Percentiles rank a stretch among this genome's conserved stretches.
Evolutionary conservation across 2,113 vertebrate genomes (phyloP).

Genomic region (Hystrix brachyura): DNA sequence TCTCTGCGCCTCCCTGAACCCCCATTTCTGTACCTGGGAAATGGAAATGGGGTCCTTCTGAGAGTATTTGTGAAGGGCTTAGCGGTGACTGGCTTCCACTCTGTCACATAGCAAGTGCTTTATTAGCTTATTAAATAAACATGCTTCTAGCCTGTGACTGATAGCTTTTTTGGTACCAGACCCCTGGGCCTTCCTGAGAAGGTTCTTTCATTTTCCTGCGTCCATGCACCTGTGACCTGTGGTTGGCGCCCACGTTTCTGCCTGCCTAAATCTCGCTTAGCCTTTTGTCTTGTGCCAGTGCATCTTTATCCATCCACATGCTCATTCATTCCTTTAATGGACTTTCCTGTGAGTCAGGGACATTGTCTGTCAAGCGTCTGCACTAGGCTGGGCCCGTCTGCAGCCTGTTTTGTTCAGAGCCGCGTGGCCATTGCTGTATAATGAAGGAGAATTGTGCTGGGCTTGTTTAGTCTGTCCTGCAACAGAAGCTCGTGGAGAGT

Average conservation of each 20-base stretch:
- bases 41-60: neutral
- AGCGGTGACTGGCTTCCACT: neutral
- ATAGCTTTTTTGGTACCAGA: neutral
- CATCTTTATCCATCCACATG: neutral
- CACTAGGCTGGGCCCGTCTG: rapidly evolving
- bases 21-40: neutral
- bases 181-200: neutral
- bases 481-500: neutral
- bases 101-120: neutral
- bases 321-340: neutral
- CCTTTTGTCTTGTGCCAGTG: neutral
- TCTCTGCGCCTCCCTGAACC: neutral
- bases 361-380: neutral
- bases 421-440: rapidly evolving
- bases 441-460: neutral
- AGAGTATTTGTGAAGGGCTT: neutral
- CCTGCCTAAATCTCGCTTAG: neutral
- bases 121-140: neutral
- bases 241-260: neutral
- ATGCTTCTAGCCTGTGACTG: neutral
- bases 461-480: neutral
- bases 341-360: neutral
- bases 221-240: neutral
- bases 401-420: neutral
- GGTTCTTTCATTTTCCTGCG: neutral